phyloP scores from a whole-genome alignment of 2,797 vertebrate species.

The Tapera naevia region DNA sequence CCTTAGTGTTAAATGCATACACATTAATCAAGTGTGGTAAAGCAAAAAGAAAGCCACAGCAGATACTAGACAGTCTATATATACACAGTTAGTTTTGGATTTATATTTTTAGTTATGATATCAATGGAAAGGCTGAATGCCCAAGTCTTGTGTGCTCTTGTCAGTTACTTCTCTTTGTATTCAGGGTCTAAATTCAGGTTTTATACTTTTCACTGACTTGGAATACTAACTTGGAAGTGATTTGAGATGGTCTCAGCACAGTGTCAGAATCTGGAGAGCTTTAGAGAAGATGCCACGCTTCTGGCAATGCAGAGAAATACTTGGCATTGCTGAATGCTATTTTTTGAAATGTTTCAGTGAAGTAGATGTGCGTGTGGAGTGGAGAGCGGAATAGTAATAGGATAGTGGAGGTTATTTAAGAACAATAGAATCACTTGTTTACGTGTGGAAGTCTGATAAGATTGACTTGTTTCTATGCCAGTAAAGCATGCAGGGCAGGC shows the following conservation, averaged over 20 bases:
- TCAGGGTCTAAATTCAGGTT: not conserved
- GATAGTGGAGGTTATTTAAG: not conserved
- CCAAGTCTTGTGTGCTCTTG: not conserved
- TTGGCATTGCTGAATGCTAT: not conserved
- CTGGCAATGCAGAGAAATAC: not conserved
- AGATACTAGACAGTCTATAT: not conserved
- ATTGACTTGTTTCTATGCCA: not conserved
- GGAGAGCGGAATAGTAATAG: not conserved
- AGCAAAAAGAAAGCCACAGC: not conserved
- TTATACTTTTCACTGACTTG: fast-evolving
- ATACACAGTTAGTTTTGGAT: not conserved
- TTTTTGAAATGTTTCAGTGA: not conserved
- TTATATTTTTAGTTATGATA: not conserved
- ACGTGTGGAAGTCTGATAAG: not conserved
- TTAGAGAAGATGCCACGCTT: not conserved
- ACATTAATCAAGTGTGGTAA: not conserved
- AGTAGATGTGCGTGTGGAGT: not conserved
- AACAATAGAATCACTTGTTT: not conserved
- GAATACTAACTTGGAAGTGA: not conserved
- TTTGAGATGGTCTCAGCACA: not conserved
- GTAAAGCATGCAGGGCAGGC: not conserved
- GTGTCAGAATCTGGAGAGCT: not conserved
- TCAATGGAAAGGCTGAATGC: not conserved
- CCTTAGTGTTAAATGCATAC: not conserved
- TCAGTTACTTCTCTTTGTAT: not conserved